Evolutionary conservation across 1,140 invertebrate species (phyloP).

Genomic region (Drosophila sucinea): DNA sequence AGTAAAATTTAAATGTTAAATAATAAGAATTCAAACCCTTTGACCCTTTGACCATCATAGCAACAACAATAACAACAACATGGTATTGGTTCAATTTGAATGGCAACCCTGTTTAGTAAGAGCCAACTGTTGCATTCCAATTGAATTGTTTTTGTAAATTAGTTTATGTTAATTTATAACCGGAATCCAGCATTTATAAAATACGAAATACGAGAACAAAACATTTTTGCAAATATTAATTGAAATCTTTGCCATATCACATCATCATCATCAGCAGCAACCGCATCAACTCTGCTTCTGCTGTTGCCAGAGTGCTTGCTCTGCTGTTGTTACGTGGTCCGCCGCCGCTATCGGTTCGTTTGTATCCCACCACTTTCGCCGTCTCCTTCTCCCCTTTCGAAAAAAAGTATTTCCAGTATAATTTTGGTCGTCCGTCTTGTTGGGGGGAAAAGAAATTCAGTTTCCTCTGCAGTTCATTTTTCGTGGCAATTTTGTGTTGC

Average conservation of each 20-base stretch:
- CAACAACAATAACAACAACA: background rate
- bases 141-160: background rate
- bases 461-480: constrained; percentile 22
- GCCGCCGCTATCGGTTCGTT: constrained; percentile 46
- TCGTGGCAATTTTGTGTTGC: background rate
- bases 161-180: constrained; percentile 10
- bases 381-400: constrained; percentile 10
- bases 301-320: constrained; percentile 10
- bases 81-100: background rate
- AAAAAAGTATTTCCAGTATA: constrained; percentile 47
- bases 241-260: constrained; percentile 2
- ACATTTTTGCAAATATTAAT: constrained; percentile 3
- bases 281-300: constrained; percentile 47
- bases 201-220: background rate
- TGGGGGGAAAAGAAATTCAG: constrained; percentile 43
- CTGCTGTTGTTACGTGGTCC: constrained; percentile 66
- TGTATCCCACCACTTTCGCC: constrained; percentile 51
- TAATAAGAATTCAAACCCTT: background rate
- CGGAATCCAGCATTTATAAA: background rate
- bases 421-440: constrained; percentile 30
- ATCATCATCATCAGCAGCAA: constrained; percentile 38
- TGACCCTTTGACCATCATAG: background rate
- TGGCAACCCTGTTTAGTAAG: constrained; percentile 2
- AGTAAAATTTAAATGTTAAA: background rate
- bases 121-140: constrained; percentile 20